Base-by-base conservation (phyloP, 2,113 vertebrate species). In the Zeus faber region DNA sequence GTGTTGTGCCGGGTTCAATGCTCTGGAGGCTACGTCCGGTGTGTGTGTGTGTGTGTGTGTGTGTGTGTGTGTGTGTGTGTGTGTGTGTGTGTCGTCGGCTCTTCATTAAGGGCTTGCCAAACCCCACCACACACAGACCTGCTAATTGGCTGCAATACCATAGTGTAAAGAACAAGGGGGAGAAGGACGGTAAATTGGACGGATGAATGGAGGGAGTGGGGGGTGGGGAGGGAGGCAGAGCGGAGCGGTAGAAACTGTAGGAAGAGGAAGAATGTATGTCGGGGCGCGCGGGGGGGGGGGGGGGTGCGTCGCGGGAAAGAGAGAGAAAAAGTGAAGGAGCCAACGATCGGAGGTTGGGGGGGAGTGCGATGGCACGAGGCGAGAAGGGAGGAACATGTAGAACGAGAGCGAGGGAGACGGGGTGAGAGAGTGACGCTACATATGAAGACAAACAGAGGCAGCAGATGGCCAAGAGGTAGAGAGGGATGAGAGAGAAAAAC, bases 141-240 rank as follows among this genome's bases (percentile, higher is more conserved):
- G 74, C 43, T 83, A 82, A 87, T 76, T 81, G 66, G 67, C 54
- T 56, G 61, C 39, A 49, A 33, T n/a, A n/a, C n/a, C n/a, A n/a
- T n/a, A n/a, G n/a, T n/a, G n/a, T n/a, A n/a, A n/a, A 9, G 8
- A 44, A 11, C 14, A 16, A 16, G 43, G 7, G 20, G 23, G 18
- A 22, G 2, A 21, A 22, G 18, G 20, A 20, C 2, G 21, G 3
- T 2, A 23, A 21, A 23, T 9, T 8, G 43, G 21, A 40, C 3
- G 43, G 20, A 11, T 1, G 8, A 23, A 3, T 45, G n/a, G n/a
- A n/a, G n/a, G n/a, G n/a, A n/a, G n/a, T n/a, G n/a, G n/a, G n/a
- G n/a, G n/a, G n/a, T n/a, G n/a, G n/a, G n/a, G n/a, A n/a, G n/a
- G n/a, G n/a, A n/a, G n/a, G n/a, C 9, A 45, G 8, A 45, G 18